Percentiles rank a stretch among this genome's conserved stretches.
Evolutionary conservation across 2,113 vertebrate genomes (phyloP).

Genomic region (human): GRCh38 chrX:20328001-20328500

Average conservation of each 20-base stretch:
- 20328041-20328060: neutral
- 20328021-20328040: neutral
- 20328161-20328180: slow-evolving; percentile 32
- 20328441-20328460: neutral
- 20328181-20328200: slow-evolving; percentile 34
- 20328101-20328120: neutral
- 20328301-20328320: slow-evolving; percentile 35
- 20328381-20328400: neutral
- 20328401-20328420: slow-evolving; percentile 28
- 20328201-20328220: slow-evolving; percentile 49
- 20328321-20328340: neutral
- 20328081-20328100: neutral
- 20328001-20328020: neutral
- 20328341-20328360: slow-evolving; percentile 10
- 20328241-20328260: neutral
- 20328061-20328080: neutral
- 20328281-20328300: neutral
- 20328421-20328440: slow-evolving; percentile 40
- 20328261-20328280: slow-evolving; percentile 4
- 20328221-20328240: neutral
- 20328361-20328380: slow-evolving; percentile 34
- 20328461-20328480: slow-evolving; percentile 40
- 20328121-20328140: neutral
- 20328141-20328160: neutral
- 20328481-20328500: slow-evolving; percentile 38